Percentiles rank a stretch among this genome's conserved stretches.
phyloP scores from a whole-genome alignment of 2,888 invertebrate species.

The Platycnemis pennipes region DNA sequence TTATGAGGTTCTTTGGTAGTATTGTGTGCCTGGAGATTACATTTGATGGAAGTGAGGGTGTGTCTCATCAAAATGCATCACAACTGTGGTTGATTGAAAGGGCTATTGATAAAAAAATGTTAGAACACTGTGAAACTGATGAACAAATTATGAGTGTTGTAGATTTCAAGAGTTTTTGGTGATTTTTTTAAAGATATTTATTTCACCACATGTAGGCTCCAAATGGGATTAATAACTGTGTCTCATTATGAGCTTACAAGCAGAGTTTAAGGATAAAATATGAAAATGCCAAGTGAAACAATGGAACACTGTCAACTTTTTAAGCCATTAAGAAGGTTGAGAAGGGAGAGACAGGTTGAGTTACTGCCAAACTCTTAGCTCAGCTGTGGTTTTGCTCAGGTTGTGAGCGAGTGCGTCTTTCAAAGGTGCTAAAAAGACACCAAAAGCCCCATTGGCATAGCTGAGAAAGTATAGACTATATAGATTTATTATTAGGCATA shows the following conservation, averaged over 20 bases:
- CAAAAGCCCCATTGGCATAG: conserved; percentile 47
- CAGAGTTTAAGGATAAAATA: conserved; percentile 2
- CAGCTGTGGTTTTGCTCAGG: conserved; percentile 68
- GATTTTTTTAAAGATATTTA: conserved; percentile 30
- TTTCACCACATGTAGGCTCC: conserved; percentile 29
- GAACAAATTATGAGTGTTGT: conserved; percentile 49
- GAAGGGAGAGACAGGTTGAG: conserved; percentile 56
- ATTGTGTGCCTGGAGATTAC: conserved; percentile 59
- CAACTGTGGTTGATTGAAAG: background rate
- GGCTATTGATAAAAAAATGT: conserved; percentile 42
- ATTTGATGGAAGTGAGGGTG: conserved; percentile 41
- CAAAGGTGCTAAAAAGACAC: conserved; percentile 66
- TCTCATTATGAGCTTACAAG: conserved; percentile 10
- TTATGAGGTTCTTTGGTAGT: conserved; percentile 53
- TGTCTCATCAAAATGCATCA: conserved; percentile 51
- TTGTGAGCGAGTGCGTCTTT: conserved; percentile 69
- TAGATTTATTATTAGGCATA: conserved; percentile 28
- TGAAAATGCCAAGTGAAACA: conserved; percentile 42
- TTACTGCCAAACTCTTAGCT: conserved; percentile 66
- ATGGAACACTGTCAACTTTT: conserved; percentile 3
- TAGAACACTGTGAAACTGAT: conserved; percentile 28
- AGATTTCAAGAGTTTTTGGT: conserved; percentile 40
- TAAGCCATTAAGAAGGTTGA: conserved; percentile 9
- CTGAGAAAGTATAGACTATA: conserved; percentile 52
- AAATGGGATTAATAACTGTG: background rate